phyloP scores from a whole-genome alignment of 2,113 vertebrate genomes.

The pig (Sus scrofa) region T2T-Sscrofa CM000824.6:176926501-176927000 shows the following conservation, averaged over 20 bases:
- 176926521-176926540: neutral
- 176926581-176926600: neutral
- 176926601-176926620: neutral
- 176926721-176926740: neutral
- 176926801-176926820: neutral
- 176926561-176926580: neutral
- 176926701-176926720: neutral
- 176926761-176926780: neutral
- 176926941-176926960: neutral
- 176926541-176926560: neutral
- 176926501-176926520: conserved; percentile 32
- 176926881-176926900: conserved; percentile 24
- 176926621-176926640: neutral
- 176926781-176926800: neutral
- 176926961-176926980: neutral
- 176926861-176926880: neutral
- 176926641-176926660: neutral
- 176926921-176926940: neutral
- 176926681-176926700: neutral
- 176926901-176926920: neutral
- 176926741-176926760: neutral
- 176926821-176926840: neutral
- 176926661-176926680: neutral
- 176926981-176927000: neutral
- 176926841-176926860: neutral